These are phyloP conservation scores for Lordiphosa stackelbergi DNA, from an alignment of 1,140 invertebrate genomes.

Conservation along the genomic window DNA sequence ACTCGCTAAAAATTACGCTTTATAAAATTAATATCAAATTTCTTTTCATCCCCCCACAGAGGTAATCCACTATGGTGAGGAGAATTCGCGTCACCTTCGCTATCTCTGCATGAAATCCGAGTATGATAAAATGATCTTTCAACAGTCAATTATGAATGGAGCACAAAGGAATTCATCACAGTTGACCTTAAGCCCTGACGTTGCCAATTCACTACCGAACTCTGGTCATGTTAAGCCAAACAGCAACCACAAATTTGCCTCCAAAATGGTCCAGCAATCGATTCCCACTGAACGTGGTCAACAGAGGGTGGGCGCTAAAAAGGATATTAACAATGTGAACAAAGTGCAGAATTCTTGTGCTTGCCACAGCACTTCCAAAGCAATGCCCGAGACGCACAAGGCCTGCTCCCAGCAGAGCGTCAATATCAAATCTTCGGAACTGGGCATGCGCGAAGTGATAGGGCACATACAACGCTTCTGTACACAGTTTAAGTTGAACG, in stretches of 20 bases:
- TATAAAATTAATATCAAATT: too few relatives aligned
- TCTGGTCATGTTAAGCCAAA: background rate
- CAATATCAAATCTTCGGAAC: constrained; percentile 52
- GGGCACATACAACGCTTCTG: constrained; percentile 63
- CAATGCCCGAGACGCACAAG: constrained; percentile 21
- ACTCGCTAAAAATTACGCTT: too few relatives aligned
- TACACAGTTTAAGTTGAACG: constrained; percentile 40
- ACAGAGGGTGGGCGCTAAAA: constrained; percentile 6
- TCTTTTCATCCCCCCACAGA: constrained; percentile 28
- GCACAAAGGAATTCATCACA: constrained; percentile 2
- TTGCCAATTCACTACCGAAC: background rate
- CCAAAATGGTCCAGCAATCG: constrained; percentile 19
- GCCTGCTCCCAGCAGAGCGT: constrained; percentile 46
- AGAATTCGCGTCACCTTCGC: constrained; percentile 70
- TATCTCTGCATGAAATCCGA: constrained; percentile 76
- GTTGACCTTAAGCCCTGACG: background rate
- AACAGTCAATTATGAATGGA: constrained; percentile 43
- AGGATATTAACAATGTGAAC: background rate
- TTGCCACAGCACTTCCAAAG: constrained; percentile 42
- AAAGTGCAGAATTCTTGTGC: constrained; percentile 35
- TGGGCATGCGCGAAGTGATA: constrained; percentile 50
- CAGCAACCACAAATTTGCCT: background rate
- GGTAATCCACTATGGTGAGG: constrained; percentile 66
- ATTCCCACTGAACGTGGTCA: constrained; percentile 13
- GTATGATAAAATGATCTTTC: constrained; percentile 75